Percentiles rank a stretch among this genome's conserved stretches.
Evolutionary conservation across 2,113 vertebrate genomes (phyloP).

Genomic region (Alces alces): DNA sequence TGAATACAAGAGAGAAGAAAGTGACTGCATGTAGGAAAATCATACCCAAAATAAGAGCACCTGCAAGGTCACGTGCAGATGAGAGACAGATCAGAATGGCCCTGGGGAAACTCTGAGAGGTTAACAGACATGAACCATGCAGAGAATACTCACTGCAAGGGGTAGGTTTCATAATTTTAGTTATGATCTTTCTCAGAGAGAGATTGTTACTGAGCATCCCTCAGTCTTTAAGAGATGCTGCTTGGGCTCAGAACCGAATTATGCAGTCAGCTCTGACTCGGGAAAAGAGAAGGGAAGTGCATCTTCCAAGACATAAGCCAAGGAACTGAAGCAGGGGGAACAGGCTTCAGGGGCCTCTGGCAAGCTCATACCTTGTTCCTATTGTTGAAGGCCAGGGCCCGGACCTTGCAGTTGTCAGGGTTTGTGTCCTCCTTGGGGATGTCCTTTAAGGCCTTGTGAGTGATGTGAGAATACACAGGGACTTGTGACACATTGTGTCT

Average conservation of each 20-base stretch:
- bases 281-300: not conserved
- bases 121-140: not conserved
- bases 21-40: slow-evolving; percentile 21
- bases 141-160: not conserved
- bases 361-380: slow-evolving; percentile 89
- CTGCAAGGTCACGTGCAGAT: not conserved
- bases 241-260: not conserved
- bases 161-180: not conserved
- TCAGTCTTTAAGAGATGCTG: not conserved
- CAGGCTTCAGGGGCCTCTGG: not conserved
- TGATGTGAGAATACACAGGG: slow-evolving; percentile 94
- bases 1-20: not conserved
- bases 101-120: not conserved
- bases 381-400: slow-evolving; percentile 96
- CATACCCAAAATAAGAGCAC: not conserved
- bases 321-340: not conserved
- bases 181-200: not conserved
- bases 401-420: slow-evolving; percentile 97
- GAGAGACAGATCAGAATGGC: not conserved
- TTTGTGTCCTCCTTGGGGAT: slow-evolving; percentile 98
- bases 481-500: slow-evolving; percentile 86
- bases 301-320: not conserved
- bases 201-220: not conserved
- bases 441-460: slow-evolving; percentile 94
- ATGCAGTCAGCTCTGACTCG: not conserved